Base-by-base conservation (phyloP, 2,113 vertebrate genomes). In the Psephotus haematonotus region DNA sequence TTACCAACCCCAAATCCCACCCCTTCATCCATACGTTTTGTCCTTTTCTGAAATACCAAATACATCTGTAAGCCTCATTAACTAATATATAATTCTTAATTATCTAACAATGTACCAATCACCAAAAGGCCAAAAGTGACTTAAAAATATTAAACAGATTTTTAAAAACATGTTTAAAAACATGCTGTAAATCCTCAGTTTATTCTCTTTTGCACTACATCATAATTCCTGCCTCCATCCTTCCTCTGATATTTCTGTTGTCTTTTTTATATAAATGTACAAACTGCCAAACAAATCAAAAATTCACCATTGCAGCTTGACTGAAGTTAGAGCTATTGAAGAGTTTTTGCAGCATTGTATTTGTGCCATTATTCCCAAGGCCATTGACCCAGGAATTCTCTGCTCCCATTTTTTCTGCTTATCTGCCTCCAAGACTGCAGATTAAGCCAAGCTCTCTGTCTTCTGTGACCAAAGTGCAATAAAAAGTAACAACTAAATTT, bases 401-500 rank as follows among this genome's bases (percentile, higher is more conserved):
- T 78, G 46, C 33, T 92, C 13, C 37, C 27, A 29, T 31, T 70
- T 75, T 74, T 89, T 76, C 46, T 60, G 53, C 37, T 84, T 91
- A 91, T 94, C 68, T 78, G 46, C 55, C 64, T 96, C 86, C 43
- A 39, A 68, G 83, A 88, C 86, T 28, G 50, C 50, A 89, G 80
- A 92, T 91, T 95, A 92, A 89, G 64, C 60, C 88, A 86, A 88
- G 64, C 13, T 95, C 72, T 86, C 62, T 3, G 43, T 91, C 88
- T 91, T 93, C 70, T 91, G 84, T 91, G 93, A 87, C 94, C 63
- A 46, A 85, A 91, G 28, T 20, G 49, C 90, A 95, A 91, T 94
- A 94, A 96, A 96, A 95, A 90, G 74, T 63, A 96, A 80, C 87
- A 95, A 88, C 49, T 88, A 67, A 87, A 90, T 94, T 90, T 96